These are phyloP conservation scores for Craseonycteris thonglongyai DNA, from an alignment of 2,113 vertebrate genomes.

Conservation along the genomic window DNA sequence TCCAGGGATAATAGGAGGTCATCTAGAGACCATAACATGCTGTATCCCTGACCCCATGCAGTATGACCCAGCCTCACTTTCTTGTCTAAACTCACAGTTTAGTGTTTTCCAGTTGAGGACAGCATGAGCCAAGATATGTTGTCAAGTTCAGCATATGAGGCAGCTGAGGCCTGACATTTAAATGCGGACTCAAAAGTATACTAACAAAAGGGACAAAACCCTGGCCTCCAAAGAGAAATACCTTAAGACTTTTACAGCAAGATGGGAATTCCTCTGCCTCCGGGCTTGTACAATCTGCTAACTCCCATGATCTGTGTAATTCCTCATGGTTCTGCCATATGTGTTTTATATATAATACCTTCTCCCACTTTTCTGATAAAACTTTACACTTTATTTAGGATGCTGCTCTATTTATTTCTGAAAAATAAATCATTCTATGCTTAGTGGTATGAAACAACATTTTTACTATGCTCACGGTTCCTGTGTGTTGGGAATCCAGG, in stretches of 20 bases:
- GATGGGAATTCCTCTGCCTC: neutral
- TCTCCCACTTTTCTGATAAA: neutral
- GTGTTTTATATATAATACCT: neutral
- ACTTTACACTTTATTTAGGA: neutral
- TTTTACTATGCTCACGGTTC: neutral
- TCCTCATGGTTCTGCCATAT: neutral
- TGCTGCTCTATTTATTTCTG: neutral
- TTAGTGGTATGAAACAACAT: neutral
- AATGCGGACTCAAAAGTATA: neutral
- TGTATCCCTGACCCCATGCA: accelerated
- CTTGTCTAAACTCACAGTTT: neutral
- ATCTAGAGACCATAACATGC: neutral
- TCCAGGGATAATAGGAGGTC: neutral
- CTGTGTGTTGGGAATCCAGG: neutral
- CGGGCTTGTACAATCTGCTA: neutral
- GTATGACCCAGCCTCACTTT: neutral
- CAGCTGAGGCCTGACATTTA: neutral
- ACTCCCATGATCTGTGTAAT: neutral
- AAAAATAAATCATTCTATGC: neutral
- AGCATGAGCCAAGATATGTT: neutral
- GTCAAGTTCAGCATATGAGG: neutral
- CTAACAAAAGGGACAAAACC: neutral
- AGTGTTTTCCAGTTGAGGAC: neutral
- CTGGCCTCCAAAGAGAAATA: neutral
- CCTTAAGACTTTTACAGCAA: neutral